Conservation (phyloP, 2,113 vertebrate species). For the Grammomys dolichurus region DNA sequence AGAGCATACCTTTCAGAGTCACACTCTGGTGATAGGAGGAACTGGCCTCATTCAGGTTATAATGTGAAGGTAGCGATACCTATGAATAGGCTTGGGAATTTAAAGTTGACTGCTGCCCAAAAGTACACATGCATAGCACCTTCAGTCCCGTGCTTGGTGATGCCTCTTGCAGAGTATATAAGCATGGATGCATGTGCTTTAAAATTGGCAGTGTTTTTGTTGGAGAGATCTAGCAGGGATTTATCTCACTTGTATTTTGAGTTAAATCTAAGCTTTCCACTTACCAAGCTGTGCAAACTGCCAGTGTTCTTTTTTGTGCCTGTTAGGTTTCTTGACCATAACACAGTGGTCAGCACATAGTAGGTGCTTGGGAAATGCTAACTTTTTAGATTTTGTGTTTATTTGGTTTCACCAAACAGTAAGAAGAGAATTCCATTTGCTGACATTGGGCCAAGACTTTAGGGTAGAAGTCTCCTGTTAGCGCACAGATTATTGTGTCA, state of each 20-base stretch:
- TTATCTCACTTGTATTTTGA: neutral
- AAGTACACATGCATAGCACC: neutral
- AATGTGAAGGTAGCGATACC: neutral
- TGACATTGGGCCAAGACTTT: neutral
- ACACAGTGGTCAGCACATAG: neutral
- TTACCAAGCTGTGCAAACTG: neutral
- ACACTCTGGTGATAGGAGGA: accelerated
- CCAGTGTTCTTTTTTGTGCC: neutral
- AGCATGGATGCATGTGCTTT: neutral
- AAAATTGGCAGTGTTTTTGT: neutral
- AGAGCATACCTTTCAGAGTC: neutral
- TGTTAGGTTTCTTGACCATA: neutral
- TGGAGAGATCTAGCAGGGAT: neutral
- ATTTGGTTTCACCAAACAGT: neutral
- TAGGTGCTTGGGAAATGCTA: neutral
- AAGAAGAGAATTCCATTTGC: neutral
- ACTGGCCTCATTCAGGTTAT: neutral
- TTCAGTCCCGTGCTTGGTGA: neutral
- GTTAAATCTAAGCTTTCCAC: neutral
- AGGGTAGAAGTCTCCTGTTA: neutral
- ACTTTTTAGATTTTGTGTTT: neutral
- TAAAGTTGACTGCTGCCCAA: neutral
- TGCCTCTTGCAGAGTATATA: neutral
- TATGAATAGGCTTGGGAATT: neutral
- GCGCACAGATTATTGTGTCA: neutral